Conservation (phyloP, 1,140 invertebrate genomes). For the Bombyx mori region DNA sequence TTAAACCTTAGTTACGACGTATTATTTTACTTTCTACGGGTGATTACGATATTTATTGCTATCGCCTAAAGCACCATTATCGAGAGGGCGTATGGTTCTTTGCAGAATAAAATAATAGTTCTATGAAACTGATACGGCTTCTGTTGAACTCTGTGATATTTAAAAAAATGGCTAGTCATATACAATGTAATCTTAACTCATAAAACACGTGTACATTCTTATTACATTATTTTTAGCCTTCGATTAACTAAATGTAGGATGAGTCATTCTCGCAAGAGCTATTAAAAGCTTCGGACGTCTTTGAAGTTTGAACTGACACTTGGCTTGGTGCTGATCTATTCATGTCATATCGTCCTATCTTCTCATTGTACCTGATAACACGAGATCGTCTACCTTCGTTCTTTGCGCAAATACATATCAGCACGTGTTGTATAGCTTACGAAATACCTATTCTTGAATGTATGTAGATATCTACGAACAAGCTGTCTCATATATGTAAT, state of each 20-base stretch:
- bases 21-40: constrained; percentile 28
- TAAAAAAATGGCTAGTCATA: background rate
- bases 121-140: too few species aligned
- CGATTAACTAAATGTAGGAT: constrained; percentile 55
- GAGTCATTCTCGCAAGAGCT: constrained; percentile 39
- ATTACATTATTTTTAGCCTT: constrained; percentile 51
- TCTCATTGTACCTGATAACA: constrained; percentile 8
- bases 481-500: too few species aligned
- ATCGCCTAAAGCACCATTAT: constrained; percentile 12
- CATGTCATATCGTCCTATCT: constrained; percentile 17
- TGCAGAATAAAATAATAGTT: background rate
- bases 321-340: constrained; percentile 28
- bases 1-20: constrained; percentile 35
- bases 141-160: too few species aligned
- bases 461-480: too few species aligned
- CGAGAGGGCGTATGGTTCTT: constrained; percentile 5
- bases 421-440: too few species aligned
- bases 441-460: too few species aligned
- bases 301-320: constrained; percentile 33
- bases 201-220: too few species aligned
- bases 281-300: constrained; percentile 43
- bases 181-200: background rate
- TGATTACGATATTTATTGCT: constrained; percentile 20
- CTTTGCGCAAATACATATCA: too few species aligned
- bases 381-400: background rate